These are phyloP conservation scores for Echinarachnius parma DNA, from an alignment of 53 echinoderm and acorn worm species.

Conservation along the genomic window DNA sequence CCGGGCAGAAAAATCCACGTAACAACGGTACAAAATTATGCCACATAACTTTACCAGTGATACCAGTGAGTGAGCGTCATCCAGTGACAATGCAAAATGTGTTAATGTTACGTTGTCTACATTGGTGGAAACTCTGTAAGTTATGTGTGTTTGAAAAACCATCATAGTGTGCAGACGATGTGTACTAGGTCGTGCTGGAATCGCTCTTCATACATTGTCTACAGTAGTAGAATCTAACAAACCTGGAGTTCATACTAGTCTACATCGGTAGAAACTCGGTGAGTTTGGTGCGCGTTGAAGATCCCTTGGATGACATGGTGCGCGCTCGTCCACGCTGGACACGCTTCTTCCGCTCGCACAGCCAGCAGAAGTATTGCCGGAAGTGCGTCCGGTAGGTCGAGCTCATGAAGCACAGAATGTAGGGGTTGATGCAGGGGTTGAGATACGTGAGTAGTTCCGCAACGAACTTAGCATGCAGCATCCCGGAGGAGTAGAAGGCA, in stretches of 20 bases:
- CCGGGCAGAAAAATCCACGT: too few relatives aligned
- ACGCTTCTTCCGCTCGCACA: conserved; percentile 33
- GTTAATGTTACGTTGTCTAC: neutral
- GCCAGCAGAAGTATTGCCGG: conserved; percentile 45
- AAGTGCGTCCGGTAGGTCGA: conserved; percentile 63
- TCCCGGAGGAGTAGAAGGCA: neutral
- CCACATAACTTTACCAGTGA: too few relatives aligned
- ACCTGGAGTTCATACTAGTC: too few relatives aligned
- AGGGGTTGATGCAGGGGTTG: conserved; percentile 67
- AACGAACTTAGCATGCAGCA: conserved; percentile 37
- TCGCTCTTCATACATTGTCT: neutral
- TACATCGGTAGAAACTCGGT: conserved; percentile 58
- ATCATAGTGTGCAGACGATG: too few relatives aligned
- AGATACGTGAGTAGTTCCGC: conserved; percentile 54
- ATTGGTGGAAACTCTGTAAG: neutral
- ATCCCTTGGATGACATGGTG: conserved; percentile 62
- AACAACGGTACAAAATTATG: too few relatives aligned
- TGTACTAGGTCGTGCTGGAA: neutral
- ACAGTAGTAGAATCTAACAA: too few relatives aligned
- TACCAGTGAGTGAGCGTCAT: too few relatives aligned
- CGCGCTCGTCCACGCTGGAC: conserved; percentile 23
- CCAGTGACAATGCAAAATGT: too few relatives aligned
- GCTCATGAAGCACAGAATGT: conserved; percentile 65
- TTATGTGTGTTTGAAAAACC: neutral
- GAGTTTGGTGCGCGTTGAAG: conserved; percentile 63